Base-by-base conservation (phyloP, 2,888 invertebrate species). In the Scelioninae gen. 2 region DNA sequence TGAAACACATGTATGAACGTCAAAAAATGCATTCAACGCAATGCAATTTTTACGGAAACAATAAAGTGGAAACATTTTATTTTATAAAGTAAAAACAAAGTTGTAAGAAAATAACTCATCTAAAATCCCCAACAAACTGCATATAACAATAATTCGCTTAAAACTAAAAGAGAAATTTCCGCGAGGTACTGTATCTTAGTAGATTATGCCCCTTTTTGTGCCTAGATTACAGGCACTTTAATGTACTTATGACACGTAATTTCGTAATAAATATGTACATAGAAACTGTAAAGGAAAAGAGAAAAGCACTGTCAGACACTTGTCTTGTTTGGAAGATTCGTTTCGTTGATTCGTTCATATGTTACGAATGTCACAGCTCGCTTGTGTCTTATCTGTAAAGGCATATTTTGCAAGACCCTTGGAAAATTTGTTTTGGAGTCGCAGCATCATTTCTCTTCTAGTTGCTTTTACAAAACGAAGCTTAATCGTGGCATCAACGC, bases 281-380 rank as follows among this genome's bases (percentile, higher is more conserved):
- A 63, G 13, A 72, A 67, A 63, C 41, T 65, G 28, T 41, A 43
- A 55, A 55, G 45, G 31, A 67, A 46, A 65, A 61, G 50, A 52
- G 25, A 60, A 52, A 58, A 58, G 53, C 35, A 43, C 28, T 37
- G 25, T 55, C 13, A 19, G 43, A 22, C 11, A 15, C 37, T 65
- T 9, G 41, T 53, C 28, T 64, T 64, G 19, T 63, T 71, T 78
- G 77, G 76, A 79, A 79, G 78, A 76, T 76, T 76, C 64, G 69
- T 78, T 79, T 81, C 80, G 80, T 82, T 81, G 81, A 76, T 81
- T 81, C 70, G 74, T 79, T 79, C 58, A 63, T 75, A 63, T 45
- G 53, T 63, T 55, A 68, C 63, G 50, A 69, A 55, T 65, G 37
- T 69, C 53, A 50, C 58, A 70, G 65, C 69, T 70, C 70, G 53